Base-by-base conservation (phyloP, 2,797 vertebrate genomes). In the Darevskia nairensis region DNA sequence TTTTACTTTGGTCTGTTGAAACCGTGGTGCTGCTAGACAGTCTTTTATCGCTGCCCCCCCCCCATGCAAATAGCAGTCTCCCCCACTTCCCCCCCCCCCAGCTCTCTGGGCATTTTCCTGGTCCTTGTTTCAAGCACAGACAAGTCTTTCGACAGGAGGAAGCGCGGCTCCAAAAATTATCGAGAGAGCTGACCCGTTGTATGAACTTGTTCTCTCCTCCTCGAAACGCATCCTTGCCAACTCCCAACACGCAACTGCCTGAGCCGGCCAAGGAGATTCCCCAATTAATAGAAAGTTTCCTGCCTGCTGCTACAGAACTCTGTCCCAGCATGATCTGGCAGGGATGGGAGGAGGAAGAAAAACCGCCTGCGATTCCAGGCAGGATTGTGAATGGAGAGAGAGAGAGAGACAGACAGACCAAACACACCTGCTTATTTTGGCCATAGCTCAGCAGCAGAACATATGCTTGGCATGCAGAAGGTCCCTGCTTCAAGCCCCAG, bases 201-300 rank as follows among this genome's bases (percentile, higher is more conserved):
- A 87, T 39, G 46, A 80, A 74, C 41, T 69, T 2, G 32, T 32
- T 46, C 21, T 39, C 8, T 0, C 6, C 74, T 8, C 82, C 89
- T 44, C 0, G 76, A 91, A 72, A 88, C 1, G 9, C 41, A 88
- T 90, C 66, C 88, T 88, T 46, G 39, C 55, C 81, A 76, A 71
- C 92, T 88, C 75, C 61, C 80, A 79, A 82, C 87, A 90, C 79
- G 90, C 85, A 94, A 88, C 92, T 3, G 78, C 72, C 25, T 80
- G 25, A 84, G 32, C 55, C 82, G 68, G 41, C 82, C 90, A 92
- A 92, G 91, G 92, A 90, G 91, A 94, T 80, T 80, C 87, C 87
- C 72, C 86, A 92, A 89, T 93, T 93, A 94, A 87, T 92, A 94
- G 94, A 86, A 93, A 95, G 88, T 94, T 93, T 94, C 78, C 32